A percentile compares a stretch with the other conserved stretches of the same genome.
phyloP scores from a whole-genome alignment of 2,888 invertebrate species.

The Mythimna pallens region DNA sequence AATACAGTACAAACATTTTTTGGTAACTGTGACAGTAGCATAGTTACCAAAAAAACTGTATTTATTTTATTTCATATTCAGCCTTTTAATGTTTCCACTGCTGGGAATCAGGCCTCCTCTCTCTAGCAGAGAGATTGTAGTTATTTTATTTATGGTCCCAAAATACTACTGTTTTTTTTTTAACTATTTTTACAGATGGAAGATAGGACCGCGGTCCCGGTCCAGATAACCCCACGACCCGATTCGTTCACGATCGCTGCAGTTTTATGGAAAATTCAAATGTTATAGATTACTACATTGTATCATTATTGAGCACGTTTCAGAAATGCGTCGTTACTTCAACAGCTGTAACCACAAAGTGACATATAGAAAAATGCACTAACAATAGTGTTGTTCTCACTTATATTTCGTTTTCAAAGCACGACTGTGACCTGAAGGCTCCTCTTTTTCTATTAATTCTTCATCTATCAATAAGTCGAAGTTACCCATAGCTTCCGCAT shows the following conservation, averaged over 20 bases:
- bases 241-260: neutral
- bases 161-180: too few relatives aligned
- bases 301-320: neutral
- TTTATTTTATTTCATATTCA: too few relatives aligned
- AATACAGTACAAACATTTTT: too few relatives aligned
- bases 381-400: slow-evolving; percentile 43
- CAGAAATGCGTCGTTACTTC: neutral
- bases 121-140: too few relatives aligned
- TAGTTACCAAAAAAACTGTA: too few relatives aligned
- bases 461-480: slow-evolving; percentile 96
- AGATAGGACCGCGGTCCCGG: too few relatives aligned
- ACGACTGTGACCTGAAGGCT: slow-evolving; percentile 75
- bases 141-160: too few relatives aligned
- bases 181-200: too few relatives aligned
- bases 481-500: slow-evolving; percentile 94
- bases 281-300: slow-evolving; percentile 19
- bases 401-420: slow-evolving; percentile 71
- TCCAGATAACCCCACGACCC: too few relatives aligned
- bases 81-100: too few relatives aligned
- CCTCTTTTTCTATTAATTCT: slow-evolving; percentile 93
- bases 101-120: too few relatives aligned
- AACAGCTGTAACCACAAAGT: neutral
- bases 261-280: slow-evolving; percentile 29
- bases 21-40: too few relatives aligned
- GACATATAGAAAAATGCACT: neutral